Evolutionary conservation across 2,797 vertebrate genomes (phyloP).

Genomic region (Muscicapa striata): DNA sequence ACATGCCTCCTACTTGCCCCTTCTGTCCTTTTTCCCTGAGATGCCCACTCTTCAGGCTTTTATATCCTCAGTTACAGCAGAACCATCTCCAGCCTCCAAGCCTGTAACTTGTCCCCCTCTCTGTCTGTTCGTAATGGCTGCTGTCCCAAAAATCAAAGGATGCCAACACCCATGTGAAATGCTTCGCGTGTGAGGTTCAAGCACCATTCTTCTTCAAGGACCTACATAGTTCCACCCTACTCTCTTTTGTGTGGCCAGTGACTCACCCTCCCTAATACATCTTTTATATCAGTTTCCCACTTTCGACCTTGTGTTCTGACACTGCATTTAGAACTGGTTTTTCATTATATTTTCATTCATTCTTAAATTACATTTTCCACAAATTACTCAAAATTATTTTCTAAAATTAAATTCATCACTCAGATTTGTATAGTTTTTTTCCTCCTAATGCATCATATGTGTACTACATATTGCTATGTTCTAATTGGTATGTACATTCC

Average conservation of each 20-base stretch:
- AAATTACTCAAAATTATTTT: background rate
- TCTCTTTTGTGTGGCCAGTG: background rate
- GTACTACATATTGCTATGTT: background rate
- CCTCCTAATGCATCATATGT: background rate
- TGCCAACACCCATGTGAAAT: background rate
- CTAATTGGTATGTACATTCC: slow-evolving; percentile 30
- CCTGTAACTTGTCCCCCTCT: background rate
- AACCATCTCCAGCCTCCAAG: background rate
- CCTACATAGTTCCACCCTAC: background rate
- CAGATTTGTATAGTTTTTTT: background rate
- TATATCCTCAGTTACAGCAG: background rate
- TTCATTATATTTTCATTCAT: background rate
- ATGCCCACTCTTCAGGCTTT: background rate
- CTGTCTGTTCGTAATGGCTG: background rate
- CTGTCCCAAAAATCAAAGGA: background rate
- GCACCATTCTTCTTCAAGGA: background rate
- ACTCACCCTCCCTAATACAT: background rate
- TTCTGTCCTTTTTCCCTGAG: background rate
- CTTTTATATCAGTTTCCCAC: background rate
- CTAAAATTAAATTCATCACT: slow-evolving; percentile 8
- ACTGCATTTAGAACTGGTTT: background rate
- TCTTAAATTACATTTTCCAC: background rate
- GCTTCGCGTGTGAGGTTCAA: fast-evolving
- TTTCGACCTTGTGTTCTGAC: background rate
- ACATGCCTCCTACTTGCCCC: background rate